Base-by-base conservation (phyloP, 2,797 vertebrate species). In the Hirundo rustica region DNA sequence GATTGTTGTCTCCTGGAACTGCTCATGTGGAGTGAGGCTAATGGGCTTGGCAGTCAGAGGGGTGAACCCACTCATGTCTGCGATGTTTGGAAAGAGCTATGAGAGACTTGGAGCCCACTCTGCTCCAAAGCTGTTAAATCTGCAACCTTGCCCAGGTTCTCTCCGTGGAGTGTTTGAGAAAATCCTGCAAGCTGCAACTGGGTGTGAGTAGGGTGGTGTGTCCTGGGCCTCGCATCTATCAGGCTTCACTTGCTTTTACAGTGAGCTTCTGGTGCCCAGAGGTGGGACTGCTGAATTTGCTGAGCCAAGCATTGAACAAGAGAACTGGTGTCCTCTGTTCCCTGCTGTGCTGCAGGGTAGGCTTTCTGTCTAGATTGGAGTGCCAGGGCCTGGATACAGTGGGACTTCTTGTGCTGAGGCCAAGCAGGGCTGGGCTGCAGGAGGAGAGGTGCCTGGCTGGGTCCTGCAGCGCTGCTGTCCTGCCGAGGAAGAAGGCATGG, bases 241-340 rank as follows among this genome's bases (percentile, higher is more conserved):
- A 79, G 84, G 68, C 82, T 89, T 78, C 81, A 27, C 78, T 88
- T 40, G 74, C 87, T 92, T 83, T 83, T 0, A 0, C 40, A 48
- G 68, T 2, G 4, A 74, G 50, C 53, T 71, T 87, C 86, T 83
- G 75, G 50, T 91, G 87, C 85, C 81, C 4, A 16, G 65, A 80
- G 91, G 81, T 92, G 81, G 81, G 47, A 68, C 55, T 83, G 50
- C 67, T 58, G 65, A 57, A 50, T 72, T 50, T 76, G 89, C 86
- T 80, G 81, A 94, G 81, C 78, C 86, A 65, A 77, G 75, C 14
- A 0, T 4, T 61, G 61, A 79, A 51, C 8, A 17, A 66, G 85
- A 70, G 64, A 60, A 30, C 71, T 5, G 6, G 32, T 7, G 1
- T 72, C 34, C 50, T 91, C 60, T 20, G 25, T 77, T 51, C 74